Evolutionary conservation across 1,140 invertebrate species (phyloP), one percentile per base, ranked within the genome.

Genomic region (Wiebesia pumilae): DNA sequence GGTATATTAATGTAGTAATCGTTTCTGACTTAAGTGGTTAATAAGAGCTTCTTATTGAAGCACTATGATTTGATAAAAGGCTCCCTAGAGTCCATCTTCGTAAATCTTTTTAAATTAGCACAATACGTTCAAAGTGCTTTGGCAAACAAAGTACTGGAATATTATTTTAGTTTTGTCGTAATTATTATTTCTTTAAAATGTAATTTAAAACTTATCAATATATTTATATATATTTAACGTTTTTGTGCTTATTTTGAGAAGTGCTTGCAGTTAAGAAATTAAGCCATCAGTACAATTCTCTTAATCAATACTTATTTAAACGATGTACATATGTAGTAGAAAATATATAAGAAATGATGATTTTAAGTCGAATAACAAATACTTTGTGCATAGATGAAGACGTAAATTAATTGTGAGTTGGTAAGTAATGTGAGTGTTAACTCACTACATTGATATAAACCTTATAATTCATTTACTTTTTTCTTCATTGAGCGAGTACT

Each of bases 101-200:
- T 86, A 69, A 86, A 86, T 86, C 80, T 86, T 86, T 83, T 86
- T 86, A 86, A 86, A 86, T 82, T 81, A 86, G 62, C 77, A 84
- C 77, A 87, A 87, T 87, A 65, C 81, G 67, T 80, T 80, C 58
- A 69, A 81, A 69, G 69, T 77, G 81, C 73, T 83, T 87, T 78
- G 62, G 80, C 73, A 79, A 86, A 86, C 79, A 82, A 62, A 65
- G 79, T 78, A 77, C 65, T 77, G 79, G n/a, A 75, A 77, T 79
- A 65, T 81, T 79, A 54, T 80, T n/a, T 30, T 16, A 65, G n/a
- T 40, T 35, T 38, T 75, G 62, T 54, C 21, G 47, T 27, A 75
- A 71, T 54, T 54, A 38, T 40, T 67, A 9, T 81, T 80, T 62
- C 30, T 69, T 16, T 33, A 33, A n/a, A 69, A 69, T 16, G 21